Evolutionary conservation across 2,888 invertebrate genomes (phyloP), one percentile per base, ranked within the genome.

Genomic region (Sipha maydis): DNA sequence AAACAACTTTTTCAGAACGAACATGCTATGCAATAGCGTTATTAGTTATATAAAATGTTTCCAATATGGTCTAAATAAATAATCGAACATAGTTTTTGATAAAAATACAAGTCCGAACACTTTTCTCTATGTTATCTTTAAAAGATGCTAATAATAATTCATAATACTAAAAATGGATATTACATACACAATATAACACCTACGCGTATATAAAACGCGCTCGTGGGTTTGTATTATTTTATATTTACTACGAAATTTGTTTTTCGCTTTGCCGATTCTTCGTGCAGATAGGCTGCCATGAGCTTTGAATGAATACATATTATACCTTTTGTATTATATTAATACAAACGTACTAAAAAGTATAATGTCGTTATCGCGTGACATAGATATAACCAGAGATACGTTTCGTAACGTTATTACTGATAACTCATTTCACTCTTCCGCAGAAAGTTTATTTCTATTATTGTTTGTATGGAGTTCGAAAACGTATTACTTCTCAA

Each of bases 381-480:
- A 76, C 84, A 83, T 56, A 77, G 76, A 85, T 85, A 67, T 25
- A 85, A 85, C 76, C 31, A 11, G 41, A 85, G 84, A 85, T 77
- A 84, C 67, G 67, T 77, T 85, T 61, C 48, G 84, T 75, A 75
- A 80, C 79, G 56, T 86, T 80, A 86, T 86, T 80, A 73, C 56
- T 79, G 79, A 86, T 86, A 86, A 86, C 86, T 86, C 79, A 86
- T 86, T 86, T 86, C 79, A 73, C 78, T 79, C 69, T 85, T 85
- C 78, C 85, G 54, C 56, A 48, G 54, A 80, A 86, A 86, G 79
- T 79, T 86, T 86, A 86, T 80, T 86, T 86, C 61, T 73, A 80
- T 80, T 28, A 80, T 80, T 80, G 73, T 86, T 73, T 41, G 80
- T 61, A 67, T 31, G 41, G 28, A 85, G 84, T 85, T 85, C 75